Evolutionary conservation across 2,797 vertebrate species (phyloP), one percentile per base, ranked within the genome.

Genomic region (Chromis chromis): DNA sequence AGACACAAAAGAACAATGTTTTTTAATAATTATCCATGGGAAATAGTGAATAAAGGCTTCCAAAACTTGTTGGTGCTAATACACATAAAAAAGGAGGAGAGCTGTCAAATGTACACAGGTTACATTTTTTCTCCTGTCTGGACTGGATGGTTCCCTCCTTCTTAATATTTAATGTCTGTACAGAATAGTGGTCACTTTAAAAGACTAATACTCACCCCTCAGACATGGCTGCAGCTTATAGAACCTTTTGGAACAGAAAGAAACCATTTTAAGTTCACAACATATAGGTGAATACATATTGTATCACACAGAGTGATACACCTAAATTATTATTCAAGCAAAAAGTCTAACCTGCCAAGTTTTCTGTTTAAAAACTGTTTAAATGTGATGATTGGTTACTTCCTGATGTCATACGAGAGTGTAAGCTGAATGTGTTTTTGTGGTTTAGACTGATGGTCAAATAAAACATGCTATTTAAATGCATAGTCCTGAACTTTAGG

Each of bases 191-290:
- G 11, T 36, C 9, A 8, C 13, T 2, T 55, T 21, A 31, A 31
- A 36, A 59, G 4, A 9, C 14, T 19, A 33, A 44, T 78, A 91
- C 92, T 94, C 85, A 94, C 94, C 91, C 94, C 70, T 95, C 93
- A 91, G 94, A 94, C 95, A 95, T 95, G 68, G 27, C 68, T 85
- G 75, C 63, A 83, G 61, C n/a, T 84, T 79, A 67, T 24, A 7
- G 48, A 62, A 22, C 79, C 90, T 94, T n/a, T 70, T 64, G 69
- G 67, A 74, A 68, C n/a, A 48, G 25, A 79, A 79, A 74, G 6
- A 67, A 6, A 42, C 5, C 1, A 40, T 69, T 57, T 78, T 52
- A 3, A 22, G 10, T 49, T 21, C n/a, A 11, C 22, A 4, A 4
- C 16, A 31, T 62, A 2, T 16, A 54, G 58, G 65, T 33, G 13